Evolutionary conservation across 2,888 invertebrate genomes (phyloP).

Genomic region (Metopia argyrocephala): DNA sequence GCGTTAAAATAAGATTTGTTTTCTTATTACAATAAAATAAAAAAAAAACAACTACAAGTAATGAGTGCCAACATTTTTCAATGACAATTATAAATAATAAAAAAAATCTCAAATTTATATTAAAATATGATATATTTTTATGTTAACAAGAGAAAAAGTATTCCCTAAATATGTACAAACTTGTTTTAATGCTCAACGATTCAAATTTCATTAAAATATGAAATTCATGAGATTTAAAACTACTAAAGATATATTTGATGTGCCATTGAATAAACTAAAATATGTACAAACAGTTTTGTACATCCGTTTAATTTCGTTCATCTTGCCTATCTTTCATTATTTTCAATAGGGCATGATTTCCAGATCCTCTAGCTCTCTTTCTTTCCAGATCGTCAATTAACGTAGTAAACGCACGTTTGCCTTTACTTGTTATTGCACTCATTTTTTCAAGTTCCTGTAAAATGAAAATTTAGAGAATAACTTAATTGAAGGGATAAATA

Average conservation of each 20-base stretch:
- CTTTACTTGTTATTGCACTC: slow-evolving; percentile 73
- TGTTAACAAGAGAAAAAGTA: slow-evolving; percentile 31
- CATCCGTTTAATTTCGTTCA: slow-evolving; percentile 65
- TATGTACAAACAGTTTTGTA: slow-evolving; percentile 36
- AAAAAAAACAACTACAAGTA: slow-evolving; percentile 43
- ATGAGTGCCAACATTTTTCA: slow-evolving; percentile 57
- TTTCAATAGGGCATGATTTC: slow-evolving; percentile 66
- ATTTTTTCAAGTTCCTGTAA: slow-evolving; percentile 73
- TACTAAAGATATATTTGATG: slow-evolving; percentile 36
- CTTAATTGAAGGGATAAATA: neutral
- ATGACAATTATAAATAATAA: slow-evolving; percentile 40
- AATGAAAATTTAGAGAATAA: neutral
- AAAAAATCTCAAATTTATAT: slow-evolving; percentile 46
- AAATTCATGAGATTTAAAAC: slow-evolving; percentile 43
- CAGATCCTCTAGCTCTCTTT: slow-evolving; percentile 63
- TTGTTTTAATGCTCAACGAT: slow-evolving; percentile 37
- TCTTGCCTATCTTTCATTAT: slow-evolving; percentile 71
- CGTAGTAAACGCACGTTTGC: slow-evolving; percentile 72
- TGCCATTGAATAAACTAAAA: slow-evolving; percentile 51
- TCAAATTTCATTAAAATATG: slow-evolving; percentile 14
- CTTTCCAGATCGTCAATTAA: slow-evolving; percentile 48
- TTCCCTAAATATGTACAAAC: slow-evolving; percentile 56
- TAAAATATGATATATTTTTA: slow-evolving; percentile 36
- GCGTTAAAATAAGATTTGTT: slow-evolving; percentile 41
- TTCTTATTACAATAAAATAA: slow-evolving; percentile 49